Percentiles rank a stretch among this genome's conserved stretches.
These are phyloP conservation scores for Pseudocheirus occidentalis DNA, from an alignment of 2,797 vertebrate species.

Conservation along the genomic window DNA sequence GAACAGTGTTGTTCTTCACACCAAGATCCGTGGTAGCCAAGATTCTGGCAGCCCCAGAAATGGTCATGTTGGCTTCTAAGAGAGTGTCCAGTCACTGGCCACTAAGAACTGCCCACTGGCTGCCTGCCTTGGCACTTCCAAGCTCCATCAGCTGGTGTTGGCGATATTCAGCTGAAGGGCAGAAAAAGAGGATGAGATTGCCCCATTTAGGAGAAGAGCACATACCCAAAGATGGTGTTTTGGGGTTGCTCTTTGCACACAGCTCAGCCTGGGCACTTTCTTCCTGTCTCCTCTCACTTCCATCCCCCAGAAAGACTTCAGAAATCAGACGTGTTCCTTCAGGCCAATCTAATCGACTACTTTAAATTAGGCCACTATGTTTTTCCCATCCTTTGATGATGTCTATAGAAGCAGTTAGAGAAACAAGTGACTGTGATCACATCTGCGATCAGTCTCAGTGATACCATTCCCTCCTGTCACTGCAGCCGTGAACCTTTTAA, in stretches of 20 bases:
- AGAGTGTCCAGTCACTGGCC: conserved; percentile 10
- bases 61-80: background rate
- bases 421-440: conserved; percentile 60
- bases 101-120: background rate
- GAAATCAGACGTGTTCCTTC: conserved; percentile 53
- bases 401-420: background rate
- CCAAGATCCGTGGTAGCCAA: background rate
- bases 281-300: background rate
- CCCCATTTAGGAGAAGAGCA: conserved; percentile 63
- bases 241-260: conserved; percentile 68
- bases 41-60: background rate
- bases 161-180: conserved; percentile 13
- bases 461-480: conserved; percentile 47
- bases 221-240: conserved; percentile 71
- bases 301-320: background rate
- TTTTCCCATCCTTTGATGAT: conserved; percentile 32
- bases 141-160: conserved; percentile 45
- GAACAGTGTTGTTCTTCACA: background rate
- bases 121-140: conserved; percentile 15
- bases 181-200: conserved; percentile 58
- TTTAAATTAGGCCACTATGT: conserved; percentile 35
- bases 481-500: conserved; percentile 58
- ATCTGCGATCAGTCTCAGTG: conserved; percentile 25
- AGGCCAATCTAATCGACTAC: conserved; percentile 38
- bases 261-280: conserved; percentile 1